Evolutionary conservation across 2,888 invertebrate genomes (phyloP).

Genomic region (Parascotia fuliginaria): DNA sequence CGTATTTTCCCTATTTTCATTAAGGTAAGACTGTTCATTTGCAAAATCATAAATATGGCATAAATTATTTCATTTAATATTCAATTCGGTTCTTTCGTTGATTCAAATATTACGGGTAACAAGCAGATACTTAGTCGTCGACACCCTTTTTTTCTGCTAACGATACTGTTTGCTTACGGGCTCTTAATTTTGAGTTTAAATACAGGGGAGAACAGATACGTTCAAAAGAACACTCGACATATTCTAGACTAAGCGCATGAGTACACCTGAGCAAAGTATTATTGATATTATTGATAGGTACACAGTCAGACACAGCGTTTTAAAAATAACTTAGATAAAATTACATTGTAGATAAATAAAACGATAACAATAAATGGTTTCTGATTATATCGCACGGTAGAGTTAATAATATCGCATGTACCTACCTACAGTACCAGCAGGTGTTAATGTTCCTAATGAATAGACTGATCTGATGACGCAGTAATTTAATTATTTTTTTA

Average conservation of each 20-base stretch:
- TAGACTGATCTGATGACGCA: too few species aligned
- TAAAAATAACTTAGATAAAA: too few species aligned
- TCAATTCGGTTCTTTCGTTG: constrained; percentile 83
- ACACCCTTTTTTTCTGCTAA: constrained; percentile 77
- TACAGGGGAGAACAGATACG: constrained; percentile 71
- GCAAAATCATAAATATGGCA: constrained; percentile 86
- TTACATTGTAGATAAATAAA: too few species aligned
- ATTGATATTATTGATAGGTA: too few species aligned
- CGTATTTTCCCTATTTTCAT: constrained; percentile 66
- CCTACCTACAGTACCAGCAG: too few species aligned
- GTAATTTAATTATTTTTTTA: too few species aligned
- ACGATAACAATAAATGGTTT: too few species aligned
- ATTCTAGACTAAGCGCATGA: constrained; percentile 62
- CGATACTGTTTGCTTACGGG: constrained; percentile 79
- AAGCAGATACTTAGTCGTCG: constrained; percentile 72
- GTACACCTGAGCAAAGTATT: constrained; percentile 71
- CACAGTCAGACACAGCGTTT: too few species aligned
- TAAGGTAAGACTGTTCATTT: constrained; percentile 84
- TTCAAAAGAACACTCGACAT: constrained; percentile 74
- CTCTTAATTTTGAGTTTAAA: constrained; percentile 83
- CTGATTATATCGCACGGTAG: too few species aligned
- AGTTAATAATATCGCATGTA: too few species aligned
- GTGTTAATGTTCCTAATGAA: too few species aligned
- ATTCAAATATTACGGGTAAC: constrained; percentile 71
- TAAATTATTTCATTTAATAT: constrained; percentile 87